Base-by-base conservation (phyloP, 2,797 vertebrate genomes). In the Limosa lapponica region DNA sequence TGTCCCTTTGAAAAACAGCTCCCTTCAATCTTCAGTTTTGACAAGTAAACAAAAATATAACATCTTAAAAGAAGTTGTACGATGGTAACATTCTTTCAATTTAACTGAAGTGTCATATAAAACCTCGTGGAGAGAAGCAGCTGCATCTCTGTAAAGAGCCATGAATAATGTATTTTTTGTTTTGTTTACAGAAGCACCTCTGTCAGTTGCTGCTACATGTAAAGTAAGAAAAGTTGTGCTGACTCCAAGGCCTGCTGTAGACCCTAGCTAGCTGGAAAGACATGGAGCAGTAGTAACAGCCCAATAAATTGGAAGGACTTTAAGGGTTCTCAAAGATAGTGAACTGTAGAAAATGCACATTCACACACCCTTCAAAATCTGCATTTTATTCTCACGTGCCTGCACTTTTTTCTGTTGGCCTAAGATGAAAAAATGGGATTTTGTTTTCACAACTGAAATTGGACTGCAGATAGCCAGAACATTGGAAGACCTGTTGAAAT, bases 111-210 rank as follows among this genome's bases (percentile, higher is more conserved):
- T 65, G 34, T 91, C 30, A 32, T 43, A 49, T 19, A 51, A 90
- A 82, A 37, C 27, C 61, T 81, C 70, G 16, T 27, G 16, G 66
- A 67, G 65, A 74, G 51, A 88, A 32, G 44, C 25, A 95, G n/a
- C 65, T 95, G 51, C 75, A 82, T 75, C 72, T 91, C 89, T 92
- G 52, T 91, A 94, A 92, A 89, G 4, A 49, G 28, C 22, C 17
- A 91, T 93, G 91, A 97, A 96, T 94, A 95, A 97, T 84, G 12
- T n/a, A 88, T 86, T 92, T 92, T 36, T 58, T 90, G 10, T 49
- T 89, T 80, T 91, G 52, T 92, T 97, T 91, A 72, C 46, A 73
- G 79, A 94, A 74, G 17, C 59, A 95, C 11, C 49, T 79, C 78
- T 88, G 10, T 51, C 48, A 61, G 11, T 82, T 93, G 44, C 52